These are phyloP conservation scores for Holacanthus passer DNA, from an alignment of 2,113 vertebrate genomes.

Conservation along the genomic window DNA sequence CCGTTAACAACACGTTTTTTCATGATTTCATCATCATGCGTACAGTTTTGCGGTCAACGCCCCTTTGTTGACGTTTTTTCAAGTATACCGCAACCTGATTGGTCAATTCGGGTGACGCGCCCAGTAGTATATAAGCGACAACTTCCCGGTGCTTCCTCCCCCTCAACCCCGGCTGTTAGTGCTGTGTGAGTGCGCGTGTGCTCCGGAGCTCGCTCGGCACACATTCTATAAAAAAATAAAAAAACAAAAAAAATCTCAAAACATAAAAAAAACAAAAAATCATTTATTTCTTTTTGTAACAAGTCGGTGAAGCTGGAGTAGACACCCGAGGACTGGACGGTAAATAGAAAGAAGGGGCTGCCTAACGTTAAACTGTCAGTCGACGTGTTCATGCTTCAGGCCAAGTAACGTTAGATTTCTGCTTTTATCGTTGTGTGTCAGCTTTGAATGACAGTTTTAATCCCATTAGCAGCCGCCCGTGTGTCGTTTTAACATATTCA, in stretches of 20 bases:
- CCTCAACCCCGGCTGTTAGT: constrained; percentile 83
- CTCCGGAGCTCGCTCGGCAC: constrained; percentile 84
- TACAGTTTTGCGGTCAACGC: constrained; percentile 42
- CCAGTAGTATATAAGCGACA: constrained; percentile 50
- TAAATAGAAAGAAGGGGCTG: constrained; percentile 58
- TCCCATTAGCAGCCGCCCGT: constrained; percentile 3
- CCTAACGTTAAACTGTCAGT: constrained; percentile 54
- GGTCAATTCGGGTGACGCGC: constrained; percentile 65
- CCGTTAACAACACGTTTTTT: constrained; percentile 29
- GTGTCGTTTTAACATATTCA: constrained; percentile 29
- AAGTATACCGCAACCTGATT: constrained; percentile 27
- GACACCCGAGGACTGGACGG: constrained; percentile 69
- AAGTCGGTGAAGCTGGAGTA: constrained; percentile 80
- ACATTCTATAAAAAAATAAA: constrained; percentile 83
- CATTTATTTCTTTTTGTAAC: constrained; percentile 76
- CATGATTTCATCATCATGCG: constrained; percentile 68
- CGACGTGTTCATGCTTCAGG: constrained; percentile 63
- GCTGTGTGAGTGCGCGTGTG: constrained; percentile 85
- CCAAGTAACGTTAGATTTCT: constrained; percentile 38
- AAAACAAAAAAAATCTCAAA: constrained; percentile 83
- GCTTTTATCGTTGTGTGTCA: constrained; percentile 32
- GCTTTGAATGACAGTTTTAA: constrained; percentile 39
- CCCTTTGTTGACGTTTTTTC: constrained; percentile 34
- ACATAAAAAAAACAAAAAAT: constrained; percentile 81
- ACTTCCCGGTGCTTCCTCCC: constrained; percentile 28